phyloP scores from a whole-genome alignment of 2,113 vertebrate genomes.

The Notarius quadriscutis region DNA sequence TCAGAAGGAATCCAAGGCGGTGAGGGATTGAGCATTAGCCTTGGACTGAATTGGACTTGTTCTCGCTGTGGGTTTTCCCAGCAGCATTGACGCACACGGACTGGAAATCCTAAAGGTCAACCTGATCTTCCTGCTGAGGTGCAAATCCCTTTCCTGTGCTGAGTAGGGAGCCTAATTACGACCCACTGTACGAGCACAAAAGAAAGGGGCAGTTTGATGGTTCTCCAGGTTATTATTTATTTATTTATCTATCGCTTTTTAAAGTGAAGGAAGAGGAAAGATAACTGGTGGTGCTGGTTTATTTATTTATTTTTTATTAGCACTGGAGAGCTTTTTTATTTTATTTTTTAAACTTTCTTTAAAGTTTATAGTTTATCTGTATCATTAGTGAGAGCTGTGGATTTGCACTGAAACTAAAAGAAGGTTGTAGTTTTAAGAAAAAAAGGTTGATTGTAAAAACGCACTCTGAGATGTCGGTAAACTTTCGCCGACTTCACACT shows the following conservation, averaged over 20 bases:
- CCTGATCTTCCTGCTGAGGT: constrained; percentile 40
- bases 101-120: constrained; percentile 37
- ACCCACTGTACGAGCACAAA: constrained; percentile 17
- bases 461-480: too few relatives aligned
- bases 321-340: background rate
- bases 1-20: background rate
- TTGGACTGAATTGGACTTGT: constrained; percentile 11
- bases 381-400: background rate
- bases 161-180: constrained; percentile 34
- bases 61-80: constrained; percentile 15
- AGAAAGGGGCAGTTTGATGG: background rate
- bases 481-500: too few relatives aligned
- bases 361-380: background rate
- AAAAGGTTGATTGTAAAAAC: background rate
- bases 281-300: background rate
- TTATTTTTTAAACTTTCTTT: background rate
- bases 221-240: background rate
- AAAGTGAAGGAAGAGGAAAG: background rate
- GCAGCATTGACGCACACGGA: background rate
- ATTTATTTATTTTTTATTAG: background rate
- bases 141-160: constrained; percentile 25
- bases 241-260: background rate
- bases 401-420: background rate
- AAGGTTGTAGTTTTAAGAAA: background rate
- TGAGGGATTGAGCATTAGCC: background rate